phyloP scores from a whole-genome alignment of 92 coral and sea anemone species.

The Montipora capitata region DNA sequence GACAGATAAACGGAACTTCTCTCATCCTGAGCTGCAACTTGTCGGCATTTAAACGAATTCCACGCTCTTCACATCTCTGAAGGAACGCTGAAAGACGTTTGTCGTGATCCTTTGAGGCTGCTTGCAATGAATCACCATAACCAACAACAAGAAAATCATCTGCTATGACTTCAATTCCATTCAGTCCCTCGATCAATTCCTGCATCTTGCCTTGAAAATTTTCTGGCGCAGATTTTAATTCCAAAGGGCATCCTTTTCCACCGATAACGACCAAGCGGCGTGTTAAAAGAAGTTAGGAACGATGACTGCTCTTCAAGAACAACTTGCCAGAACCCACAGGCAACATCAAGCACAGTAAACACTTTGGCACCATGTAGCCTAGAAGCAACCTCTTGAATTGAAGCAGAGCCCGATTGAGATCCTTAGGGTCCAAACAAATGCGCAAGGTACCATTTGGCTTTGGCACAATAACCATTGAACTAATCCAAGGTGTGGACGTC shows the following conservation, averaged over 20 bases:
- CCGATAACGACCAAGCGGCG: constrained; percentile 15
- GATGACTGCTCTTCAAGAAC: constrained; percentile 1
- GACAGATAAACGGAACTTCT: no score
- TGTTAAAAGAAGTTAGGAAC: constrained; percentile 26
- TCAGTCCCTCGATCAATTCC: background rate
- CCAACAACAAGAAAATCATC: constrained; percentile 19
- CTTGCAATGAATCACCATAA: background rate
- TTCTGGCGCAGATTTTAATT: constrained; percentile 5
- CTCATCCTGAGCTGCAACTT: constrained; percentile 1
- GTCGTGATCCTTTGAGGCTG: constrained; percentile 9
- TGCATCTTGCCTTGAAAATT: constrained; percentile 7
- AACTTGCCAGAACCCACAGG: constrained; percentile 27
- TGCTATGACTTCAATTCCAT: constrained; percentile 26
- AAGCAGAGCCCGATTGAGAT: constrained; percentile 22
- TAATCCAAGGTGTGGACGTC: constrained; percentile 62
- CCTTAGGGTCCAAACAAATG: constrained; percentile 60
- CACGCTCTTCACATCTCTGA: constrained; percentile 7
- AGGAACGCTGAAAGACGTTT: background rate
- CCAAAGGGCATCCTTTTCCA: constrained; percentile 21
- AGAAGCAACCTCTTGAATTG: background rate
- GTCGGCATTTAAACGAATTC: background rate
- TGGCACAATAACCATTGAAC: constrained; percentile 57
- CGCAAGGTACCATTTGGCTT: constrained; percentile 52
- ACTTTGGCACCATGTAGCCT: constrained; percentile 12
- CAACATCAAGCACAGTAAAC: constrained; percentile 9